Evolutionary conservation across 2,888 invertebrate genomes (phyloP).

Genomic region (Drosophila putrida): DNA sequence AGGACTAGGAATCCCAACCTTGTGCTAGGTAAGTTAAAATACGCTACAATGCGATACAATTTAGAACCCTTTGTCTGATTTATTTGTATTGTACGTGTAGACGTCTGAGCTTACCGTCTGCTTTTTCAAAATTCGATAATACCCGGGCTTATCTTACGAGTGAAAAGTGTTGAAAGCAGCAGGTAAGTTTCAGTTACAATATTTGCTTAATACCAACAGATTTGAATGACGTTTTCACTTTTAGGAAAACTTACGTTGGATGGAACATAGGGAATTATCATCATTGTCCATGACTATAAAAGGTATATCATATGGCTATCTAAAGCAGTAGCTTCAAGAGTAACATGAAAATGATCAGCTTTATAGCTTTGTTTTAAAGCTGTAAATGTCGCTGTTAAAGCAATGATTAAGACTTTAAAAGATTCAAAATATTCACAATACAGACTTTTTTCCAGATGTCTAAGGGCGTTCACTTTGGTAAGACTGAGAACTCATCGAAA

Average conservation of each 20-base stretch:
- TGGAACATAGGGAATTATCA: neutral
- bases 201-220: conserved; percentile 13
- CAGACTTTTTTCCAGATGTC: neutral
- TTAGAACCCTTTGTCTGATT: conserved; percentile 70
- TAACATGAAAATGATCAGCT: too few species aligned
- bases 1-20: conserved; percentile 31
- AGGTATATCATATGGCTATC: too few species aligned
- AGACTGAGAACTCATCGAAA: neutral
- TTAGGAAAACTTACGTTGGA: neutral
- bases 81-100: conserved; percentile 68
- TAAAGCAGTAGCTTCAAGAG: too few species aligned
- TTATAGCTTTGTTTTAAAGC: too few species aligned
- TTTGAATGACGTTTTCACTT: neutral
- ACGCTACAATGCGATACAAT: conserved; percentile 68
- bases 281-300: neutral
- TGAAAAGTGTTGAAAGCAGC: conserved; percentile 3
- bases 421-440: too few species aligned
- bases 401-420: too few species aligned
- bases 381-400: too few species aligned
- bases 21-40: conserved; percentile 53
- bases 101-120: conserved; percentile 18
- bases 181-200: conserved; percentile 11
- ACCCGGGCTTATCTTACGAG: conserved; percentile 6
- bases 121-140: conserved; percentile 41
- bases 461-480: neutral